Conservation (phyloP, 2,113 vertebrate genomes). For the Loxodonta africana region DNA sequence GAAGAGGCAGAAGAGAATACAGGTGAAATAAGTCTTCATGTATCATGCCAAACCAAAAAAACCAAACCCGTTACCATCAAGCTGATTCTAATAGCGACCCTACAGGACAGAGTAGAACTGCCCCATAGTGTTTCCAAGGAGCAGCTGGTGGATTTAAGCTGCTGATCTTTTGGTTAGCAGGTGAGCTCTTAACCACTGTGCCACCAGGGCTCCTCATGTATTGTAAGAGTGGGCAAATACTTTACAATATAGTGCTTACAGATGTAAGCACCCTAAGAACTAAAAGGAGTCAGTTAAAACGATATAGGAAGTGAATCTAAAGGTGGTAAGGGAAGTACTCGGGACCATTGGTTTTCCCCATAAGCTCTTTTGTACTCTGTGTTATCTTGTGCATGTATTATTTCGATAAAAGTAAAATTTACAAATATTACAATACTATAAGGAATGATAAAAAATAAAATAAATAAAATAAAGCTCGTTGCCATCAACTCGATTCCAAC, state of each 20-base stretch:
- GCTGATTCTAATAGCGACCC: too few relatives aligned
- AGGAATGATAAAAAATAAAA: neutral
- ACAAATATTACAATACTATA: neutral
- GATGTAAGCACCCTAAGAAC: neutral
- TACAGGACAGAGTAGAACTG: too few relatives aligned
- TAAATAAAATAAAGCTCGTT: too few relatives aligned
- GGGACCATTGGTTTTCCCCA: neutral
- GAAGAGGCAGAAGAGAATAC: neutral
- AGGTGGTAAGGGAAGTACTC: neutral
- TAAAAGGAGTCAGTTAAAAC: neutral
- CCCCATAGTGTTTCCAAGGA: too few relatives aligned
- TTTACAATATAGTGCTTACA: neutral
- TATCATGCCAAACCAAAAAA: neutral
- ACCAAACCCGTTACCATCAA: too few relatives aligned
- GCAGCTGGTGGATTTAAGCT: too few relatives aligned
- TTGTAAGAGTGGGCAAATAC: neutral
- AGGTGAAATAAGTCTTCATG: neutral
- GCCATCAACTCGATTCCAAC: too few relatives aligned
- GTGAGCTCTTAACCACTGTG: too few relatives aligned
- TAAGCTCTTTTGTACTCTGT: neutral
- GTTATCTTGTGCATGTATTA: neutral
- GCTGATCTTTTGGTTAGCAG: too few relatives aligned
- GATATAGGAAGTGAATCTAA: accelerated
- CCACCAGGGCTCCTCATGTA: too few relatives aligned
- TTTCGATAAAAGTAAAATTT: neutral